These are phyloP conservation scores for Montipora foliosa DNA, from an alignment of 64 coral and sea anemone genomes.

Conservation along the genomic window DNA sequence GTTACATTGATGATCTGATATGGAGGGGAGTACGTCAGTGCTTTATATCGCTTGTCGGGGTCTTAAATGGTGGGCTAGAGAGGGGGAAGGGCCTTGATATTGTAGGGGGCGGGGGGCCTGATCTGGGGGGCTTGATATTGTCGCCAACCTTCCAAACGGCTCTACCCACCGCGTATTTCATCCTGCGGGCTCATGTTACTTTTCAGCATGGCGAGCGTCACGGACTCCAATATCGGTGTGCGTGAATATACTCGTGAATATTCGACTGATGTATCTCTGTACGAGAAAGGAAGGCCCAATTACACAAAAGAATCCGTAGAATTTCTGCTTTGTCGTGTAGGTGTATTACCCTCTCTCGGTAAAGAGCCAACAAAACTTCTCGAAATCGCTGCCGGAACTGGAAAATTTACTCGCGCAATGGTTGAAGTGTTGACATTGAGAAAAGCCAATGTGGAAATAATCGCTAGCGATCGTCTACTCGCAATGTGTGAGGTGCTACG, in stretches of 20 bases:
- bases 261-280: conserved; percentile 59
- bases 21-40: no score
- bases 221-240: not conserved
- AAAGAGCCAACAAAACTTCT: conserved; percentile 57
- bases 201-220: conserved; percentile 1
- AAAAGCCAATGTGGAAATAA: conserved; percentile 42
- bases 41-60: no score
- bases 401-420: conserved; percentile 83
- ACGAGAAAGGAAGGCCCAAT: conserved; percentile 84
- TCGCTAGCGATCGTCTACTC: conserved; percentile 71
- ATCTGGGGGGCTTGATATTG: no score
- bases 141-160: no score
- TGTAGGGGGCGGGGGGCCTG: no score
- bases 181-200: not conserved
- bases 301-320: conserved; percentile 86
- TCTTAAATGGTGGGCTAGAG: no score
- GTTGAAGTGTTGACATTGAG: conserved; percentile 25
- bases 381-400: conserved; percentile 91
- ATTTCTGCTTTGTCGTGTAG: conserved; percentile 70
- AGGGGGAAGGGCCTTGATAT: no score
- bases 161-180: no score
- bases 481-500: conserved; percentile 83
- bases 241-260: conserved; percentile 17
- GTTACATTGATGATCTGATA: no score
- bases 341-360: conserved; percentile 20